A percentile compares a stretch with the other conserved stretches of the same genome.
phyloP scores from a whole-genome alignment of 2,888 invertebrate genomes.

The Diachrysia chrysitis region DNA sequence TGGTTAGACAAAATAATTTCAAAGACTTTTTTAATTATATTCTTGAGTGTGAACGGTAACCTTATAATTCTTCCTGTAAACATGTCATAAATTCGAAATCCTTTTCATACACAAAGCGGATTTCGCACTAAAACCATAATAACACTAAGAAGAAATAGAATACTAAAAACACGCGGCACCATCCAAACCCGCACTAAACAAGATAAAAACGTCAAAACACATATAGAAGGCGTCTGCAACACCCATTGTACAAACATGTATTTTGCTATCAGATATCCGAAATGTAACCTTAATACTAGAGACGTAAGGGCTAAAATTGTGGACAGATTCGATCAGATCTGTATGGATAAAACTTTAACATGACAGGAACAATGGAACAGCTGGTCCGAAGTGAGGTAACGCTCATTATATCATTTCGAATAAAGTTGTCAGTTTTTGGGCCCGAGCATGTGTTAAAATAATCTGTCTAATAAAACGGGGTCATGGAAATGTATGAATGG shows the following conservation, averaged over 20 bases:
- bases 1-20: background rate
- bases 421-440: slow-evolving; percentile 67
- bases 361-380: slow-evolving; percentile 59
- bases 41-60: background rate
- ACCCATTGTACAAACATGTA: slow-evolving; percentile 41
- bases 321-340: slow-evolving; percentile 19
- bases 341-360: slow-evolving; percentile 54
- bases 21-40: background rate
- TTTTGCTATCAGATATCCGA: slow-evolving; percentile 32
- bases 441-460: slow-evolving; percentile 71
- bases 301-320: slow-evolving; percentile 28
- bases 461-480: slow-evolving; percentile 73
- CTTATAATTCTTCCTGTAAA: background rate
- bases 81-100: background rate
- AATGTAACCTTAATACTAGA: slow-evolving; percentile 24
- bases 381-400: slow-evolving; percentile 55
- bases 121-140: slow-evolving; percentile 29
- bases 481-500: slow-evolving; percentile 63
- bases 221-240: slow-evolving; percentile 40
- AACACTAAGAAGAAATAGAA: slow-evolving; percentile 33
- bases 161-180: slow-evolving; percentile 34
- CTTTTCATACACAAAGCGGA: slow-evolving; percentile 15
- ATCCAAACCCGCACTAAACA: slow-evolving; percentile 43
- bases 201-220: slow-evolving; percentile 55
- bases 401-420: slow-evolving; percentile 65